These are phyloP conservation scores for Taeniopygia guttata DNA, from an alignment of 2,797 vertebrate genomes.

Conservation along the genomic window DNA sequence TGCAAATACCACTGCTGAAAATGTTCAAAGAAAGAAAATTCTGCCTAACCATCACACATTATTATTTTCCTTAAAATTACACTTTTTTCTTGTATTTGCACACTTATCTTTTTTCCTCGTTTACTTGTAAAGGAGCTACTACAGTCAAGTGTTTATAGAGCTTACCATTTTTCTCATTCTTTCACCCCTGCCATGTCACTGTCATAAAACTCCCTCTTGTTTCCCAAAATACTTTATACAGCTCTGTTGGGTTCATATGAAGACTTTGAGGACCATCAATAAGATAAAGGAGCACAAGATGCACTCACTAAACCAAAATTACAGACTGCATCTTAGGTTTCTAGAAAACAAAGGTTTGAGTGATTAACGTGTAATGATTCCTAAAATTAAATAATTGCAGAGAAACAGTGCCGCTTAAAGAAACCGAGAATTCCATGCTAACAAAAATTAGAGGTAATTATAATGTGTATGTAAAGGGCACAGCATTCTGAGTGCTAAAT, in stretches of 20 bases:
- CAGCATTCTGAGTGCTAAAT: slow-evolving; percentile 22
- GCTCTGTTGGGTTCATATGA: not conserved
- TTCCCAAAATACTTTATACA: not conserved
- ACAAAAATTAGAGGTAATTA: slow-evolving; percentile 51
- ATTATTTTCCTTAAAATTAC: not conserved
- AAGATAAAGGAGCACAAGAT: not conserved
- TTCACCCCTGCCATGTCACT: not conserved
- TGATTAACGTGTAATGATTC: not conserved
- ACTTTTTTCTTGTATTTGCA: not conserved
- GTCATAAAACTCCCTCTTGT: not conserved
- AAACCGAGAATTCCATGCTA: not conserved
- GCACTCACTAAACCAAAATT: not conserved
- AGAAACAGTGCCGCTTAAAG: slow-evolving; percentile 16
- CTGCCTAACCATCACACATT: not conserved
- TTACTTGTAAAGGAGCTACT: not conserved
- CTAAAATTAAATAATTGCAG: slow-evolving; percentile 48
- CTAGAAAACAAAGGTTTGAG: not conserved
- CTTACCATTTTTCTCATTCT: not conserved
- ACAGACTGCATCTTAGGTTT: not conserved
- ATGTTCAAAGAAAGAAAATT: not conserved
- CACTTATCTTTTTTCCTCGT: not conserved
- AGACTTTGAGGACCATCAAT: not conserved
- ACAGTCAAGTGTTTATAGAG: not conserved
- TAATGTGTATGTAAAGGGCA: slow-evolving; percentile 5
- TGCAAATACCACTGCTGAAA: not conserved